These are phyloP conservation scores for Nasonia oneida DNA, from an alignment of 2,888 invertebrate species.

Conservation along the genomic window DNA sequence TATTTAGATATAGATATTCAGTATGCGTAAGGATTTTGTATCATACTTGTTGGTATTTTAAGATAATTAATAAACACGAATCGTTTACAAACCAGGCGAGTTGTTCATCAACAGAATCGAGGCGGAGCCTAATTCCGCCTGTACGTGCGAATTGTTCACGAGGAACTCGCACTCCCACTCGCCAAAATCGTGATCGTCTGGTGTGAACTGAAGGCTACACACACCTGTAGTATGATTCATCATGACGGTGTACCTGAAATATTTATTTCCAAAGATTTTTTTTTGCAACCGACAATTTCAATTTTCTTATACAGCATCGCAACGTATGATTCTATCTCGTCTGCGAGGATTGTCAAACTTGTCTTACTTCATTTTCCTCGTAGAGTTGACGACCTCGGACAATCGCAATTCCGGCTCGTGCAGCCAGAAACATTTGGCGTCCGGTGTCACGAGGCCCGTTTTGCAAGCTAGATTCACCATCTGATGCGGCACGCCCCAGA, in stretches of 20 bases:
- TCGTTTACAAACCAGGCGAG: slow-evolving; percentile 67
- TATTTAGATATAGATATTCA: not conserved
- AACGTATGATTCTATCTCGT: too few species aligned
- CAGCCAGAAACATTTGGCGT: slow-evolving; percentile 74
- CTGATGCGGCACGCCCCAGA: slow-evolving; percentile 75
- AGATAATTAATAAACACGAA: not conserved
- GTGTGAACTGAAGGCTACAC: slow-evolving; percentile 74
- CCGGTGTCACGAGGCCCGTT: slow-evolving; percentile 67
- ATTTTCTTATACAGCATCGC: too few species aligned
- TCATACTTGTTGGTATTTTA: not conserved
- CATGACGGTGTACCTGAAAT: slow-evolving; percentile 70
- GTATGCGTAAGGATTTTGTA: slow-evolving; percentile 1
- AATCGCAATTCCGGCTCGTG: slow-evolving; percentile 69
- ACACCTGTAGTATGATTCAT: slow-evolving; percentile 75
- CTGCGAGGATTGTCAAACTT: too few species aligned
- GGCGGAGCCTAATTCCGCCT: slow-evolving; percentile 72
- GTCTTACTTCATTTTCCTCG: slow-evolving; percentile 67
- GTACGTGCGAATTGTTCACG: slow-evolving; percentile 64
- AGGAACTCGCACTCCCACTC: slow-evolving; percentile 76
- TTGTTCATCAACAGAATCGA: slow-evolving; percentile 72
- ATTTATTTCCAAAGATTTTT: not conserved
- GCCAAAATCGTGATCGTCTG: slow-evolving; percentile 73
- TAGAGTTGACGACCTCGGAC: slow-evolving; percentile 48
- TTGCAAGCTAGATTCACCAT: slow-evolving; percentile 76
- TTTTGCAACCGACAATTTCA: not conserved